Evolutionary conservation across 1,140 invertebrate genomes (phyloP).

Genomic region (Nasonia longicornis): DNA sequence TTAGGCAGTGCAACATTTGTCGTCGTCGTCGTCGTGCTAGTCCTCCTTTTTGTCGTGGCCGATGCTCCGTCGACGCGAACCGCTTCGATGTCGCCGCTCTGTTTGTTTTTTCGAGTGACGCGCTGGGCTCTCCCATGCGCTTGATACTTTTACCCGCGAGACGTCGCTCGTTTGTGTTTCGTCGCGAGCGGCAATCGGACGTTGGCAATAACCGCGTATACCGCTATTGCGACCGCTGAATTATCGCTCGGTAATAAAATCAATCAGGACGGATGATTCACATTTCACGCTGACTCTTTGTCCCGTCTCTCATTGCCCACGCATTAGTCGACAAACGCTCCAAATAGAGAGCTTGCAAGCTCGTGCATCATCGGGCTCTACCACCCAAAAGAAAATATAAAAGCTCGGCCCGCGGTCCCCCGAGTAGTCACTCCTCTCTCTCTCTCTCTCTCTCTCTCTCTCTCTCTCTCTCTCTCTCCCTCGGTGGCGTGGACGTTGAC

Average conservation of each 20-base stretch:
- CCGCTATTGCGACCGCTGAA: background rate
- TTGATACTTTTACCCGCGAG: background rate
- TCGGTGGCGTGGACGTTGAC: conserved; percentile 4
- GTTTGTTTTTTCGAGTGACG: background rate
- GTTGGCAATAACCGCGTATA: background rate
- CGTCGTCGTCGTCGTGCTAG: background rate
- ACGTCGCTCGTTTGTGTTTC: background rate
- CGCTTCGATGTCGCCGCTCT: conserved; percentile 8
- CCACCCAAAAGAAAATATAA: background rate
- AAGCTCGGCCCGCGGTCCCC: background rate
- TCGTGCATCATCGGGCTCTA: background rate
- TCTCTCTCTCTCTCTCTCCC: too few species aligned
- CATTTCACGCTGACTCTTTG: background rate
- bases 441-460: too few species aligned
- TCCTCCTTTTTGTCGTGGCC: conserved; percentile 5
- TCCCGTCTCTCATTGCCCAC: background rate
- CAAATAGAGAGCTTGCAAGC: conserved; percentile 2
- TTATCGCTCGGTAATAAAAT: background rate
- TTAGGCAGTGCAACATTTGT: conserved; percentile 4
- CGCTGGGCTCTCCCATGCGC: background rate
- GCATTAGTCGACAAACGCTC: background rate
- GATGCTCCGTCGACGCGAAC: background rate
- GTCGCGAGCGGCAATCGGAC: background rate
- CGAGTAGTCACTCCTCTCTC: background rate
- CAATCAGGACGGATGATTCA: background rate